Conservation (phyloP, 2,113 vertebrate species). For the Turnix velox region DNA sequence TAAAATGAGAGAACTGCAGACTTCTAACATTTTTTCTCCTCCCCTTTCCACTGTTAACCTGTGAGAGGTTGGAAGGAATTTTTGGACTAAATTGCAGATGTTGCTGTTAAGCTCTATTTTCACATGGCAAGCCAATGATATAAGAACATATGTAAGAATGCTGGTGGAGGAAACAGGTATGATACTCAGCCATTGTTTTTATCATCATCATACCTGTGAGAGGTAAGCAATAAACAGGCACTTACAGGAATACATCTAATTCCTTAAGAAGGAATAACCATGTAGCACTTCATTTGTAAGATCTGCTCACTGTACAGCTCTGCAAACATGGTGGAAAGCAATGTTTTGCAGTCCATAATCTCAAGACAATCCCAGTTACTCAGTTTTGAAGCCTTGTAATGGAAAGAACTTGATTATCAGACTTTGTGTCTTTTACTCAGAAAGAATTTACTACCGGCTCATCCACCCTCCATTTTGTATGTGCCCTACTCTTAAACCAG, state of each 20-base stretch:
- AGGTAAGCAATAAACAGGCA: background rate
- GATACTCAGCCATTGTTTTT: background rate
- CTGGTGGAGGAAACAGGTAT: background rate
- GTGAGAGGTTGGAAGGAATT: too few relatives aligned
- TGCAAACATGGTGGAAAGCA: background rate
- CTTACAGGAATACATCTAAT: rapidly evolving
- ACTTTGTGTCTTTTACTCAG: background rate
- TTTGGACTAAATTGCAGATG: background rate
- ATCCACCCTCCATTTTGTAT: background rate
- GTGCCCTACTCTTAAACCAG: background rate
- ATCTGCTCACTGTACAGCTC: background rate
- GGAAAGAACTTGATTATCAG: background rate
- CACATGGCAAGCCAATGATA: background rate
- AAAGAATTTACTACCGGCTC: background rate
- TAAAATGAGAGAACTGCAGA: background rate
- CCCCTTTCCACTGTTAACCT: too few relatives aligned
- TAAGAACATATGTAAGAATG: background rate
- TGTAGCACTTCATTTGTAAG: background rate
- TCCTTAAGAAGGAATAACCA: background rate
- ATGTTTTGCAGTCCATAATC: background rate
- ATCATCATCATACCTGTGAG: background rate
- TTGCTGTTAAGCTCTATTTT: background rate
- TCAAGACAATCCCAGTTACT: background rate
- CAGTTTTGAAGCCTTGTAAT: background rate
- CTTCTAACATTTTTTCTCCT: background rate